Conservation (phyloP, 2,797 vertebrate genomes). For the Enteromius thamalakanensis region DNA sequence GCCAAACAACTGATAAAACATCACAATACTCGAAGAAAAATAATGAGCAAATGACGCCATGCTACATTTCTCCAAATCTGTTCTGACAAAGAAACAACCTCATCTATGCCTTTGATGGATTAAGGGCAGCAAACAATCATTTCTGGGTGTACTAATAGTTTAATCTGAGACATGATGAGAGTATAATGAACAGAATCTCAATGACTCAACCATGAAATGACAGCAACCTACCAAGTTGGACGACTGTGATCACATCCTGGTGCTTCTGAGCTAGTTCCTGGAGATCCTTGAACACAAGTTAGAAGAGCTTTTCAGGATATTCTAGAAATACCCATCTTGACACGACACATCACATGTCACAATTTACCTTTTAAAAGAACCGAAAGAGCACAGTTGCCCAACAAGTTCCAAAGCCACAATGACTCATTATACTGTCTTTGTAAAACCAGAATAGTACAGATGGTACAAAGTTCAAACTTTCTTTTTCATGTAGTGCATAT, state of each 20-base stretch:
- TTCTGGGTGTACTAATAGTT: background rate
- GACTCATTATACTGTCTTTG: conserved; percentile 17
- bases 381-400: background rate
- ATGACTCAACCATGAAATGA: background rate
- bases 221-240: conserved; percentile 46
- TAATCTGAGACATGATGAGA: background rate
- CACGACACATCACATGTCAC: background rate
- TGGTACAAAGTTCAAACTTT: background rate
- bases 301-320: background rate
- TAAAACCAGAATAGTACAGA: background rate
- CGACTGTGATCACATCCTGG: conserved; percentile 56
- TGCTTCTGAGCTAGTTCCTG: conserved; percentile 56
- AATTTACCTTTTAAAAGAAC: background rate
- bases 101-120: background rate
- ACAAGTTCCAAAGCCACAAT: conserved; percentile 23
- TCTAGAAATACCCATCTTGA: background rate
- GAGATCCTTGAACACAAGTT: conserved; percentile 56
- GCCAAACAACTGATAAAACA: background rate
- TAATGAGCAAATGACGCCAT: background rate
- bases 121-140: background rate
- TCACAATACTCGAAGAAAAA: background rate
- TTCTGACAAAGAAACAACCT: background rate
- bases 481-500: background rate
- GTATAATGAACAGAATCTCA: background rate
- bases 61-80: background rate